These are phyloP conservation scores for Pheosia tremula DNA, from an alignment of 2,888 invertebrate genomes.

Conservation along the genomic window DNA sequence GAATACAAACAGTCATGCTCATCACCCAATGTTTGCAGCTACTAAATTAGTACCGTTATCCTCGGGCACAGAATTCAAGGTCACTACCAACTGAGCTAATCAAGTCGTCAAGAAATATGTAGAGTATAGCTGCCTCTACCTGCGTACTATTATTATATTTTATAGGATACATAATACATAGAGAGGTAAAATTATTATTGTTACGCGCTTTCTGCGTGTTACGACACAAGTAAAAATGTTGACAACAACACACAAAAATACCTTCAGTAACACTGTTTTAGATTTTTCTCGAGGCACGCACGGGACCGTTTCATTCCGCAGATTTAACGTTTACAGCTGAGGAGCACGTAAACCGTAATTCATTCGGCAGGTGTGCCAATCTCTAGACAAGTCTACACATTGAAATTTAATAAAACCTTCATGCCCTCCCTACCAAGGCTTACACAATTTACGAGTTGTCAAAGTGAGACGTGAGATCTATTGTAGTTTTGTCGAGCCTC, in stretches of 20 bases:
- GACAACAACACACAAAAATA: background rate
- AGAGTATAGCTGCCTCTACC: too few relatives aligned
- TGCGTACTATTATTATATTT: too few relatives aligned
- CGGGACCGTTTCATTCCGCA: constrained; percentile 23
- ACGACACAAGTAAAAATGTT: too few relatives aligned
- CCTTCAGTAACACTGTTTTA: constrained; percentile 7
- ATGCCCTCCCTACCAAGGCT: constrained; percentile 41
- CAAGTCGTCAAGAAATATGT: too few relatives aligned
- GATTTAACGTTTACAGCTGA: constrained; percentile 52
- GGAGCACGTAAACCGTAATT: constrained; percentile 69
- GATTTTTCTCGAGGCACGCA: constrained; percentile 7
- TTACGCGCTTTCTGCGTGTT: too few relatives aligned
- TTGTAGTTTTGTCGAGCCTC: constrained; percentile 24
- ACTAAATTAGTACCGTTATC: too few relatives aligned
- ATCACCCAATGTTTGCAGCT: too few relatives aligned
- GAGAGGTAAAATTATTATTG: too few relatives aligned
- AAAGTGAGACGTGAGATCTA: constrained; percentile 29
- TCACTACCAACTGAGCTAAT: too few relatives aligned
- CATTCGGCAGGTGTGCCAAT: constrained; percentile 73
- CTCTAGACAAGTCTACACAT: constrained; percentile 64
- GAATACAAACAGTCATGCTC: too few relatives aligned
- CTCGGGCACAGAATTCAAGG: too few relatives aligned
- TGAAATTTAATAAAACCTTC: constrained; percentile 75
- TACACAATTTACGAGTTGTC: constrained; percentile 46
- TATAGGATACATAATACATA: too few relatives aligned